A percentile compares a stretch with the other conserved stretches of the same genome.
phyloP scores from a whole-genome alignment of 2,797 vertebrate species.

The Manis pentadactyla region DNA sequence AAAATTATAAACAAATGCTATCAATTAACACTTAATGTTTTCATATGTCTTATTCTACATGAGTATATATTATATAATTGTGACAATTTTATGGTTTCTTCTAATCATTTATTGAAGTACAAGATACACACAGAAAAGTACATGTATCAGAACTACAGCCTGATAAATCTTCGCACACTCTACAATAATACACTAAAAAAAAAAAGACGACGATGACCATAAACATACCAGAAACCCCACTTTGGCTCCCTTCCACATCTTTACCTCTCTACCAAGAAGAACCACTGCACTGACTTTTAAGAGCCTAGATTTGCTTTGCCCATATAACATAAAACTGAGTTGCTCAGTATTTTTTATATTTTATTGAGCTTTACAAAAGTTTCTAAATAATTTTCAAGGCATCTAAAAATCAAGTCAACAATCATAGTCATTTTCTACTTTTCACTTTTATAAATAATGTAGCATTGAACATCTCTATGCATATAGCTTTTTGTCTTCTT shows the following conservation, averaged over 20 bases:
- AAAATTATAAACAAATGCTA: neutral
- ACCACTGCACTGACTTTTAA: neutral
- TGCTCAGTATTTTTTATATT: neutral
- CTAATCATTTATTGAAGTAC: neutral
- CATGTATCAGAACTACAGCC: neutral
- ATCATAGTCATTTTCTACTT: neutral
- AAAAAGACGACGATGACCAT: neutral
- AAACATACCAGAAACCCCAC: neutral
- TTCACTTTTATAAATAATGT: neutral
- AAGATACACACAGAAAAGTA: neutral
- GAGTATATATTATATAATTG: neutral
- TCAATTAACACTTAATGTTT: neutral
- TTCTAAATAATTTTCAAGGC: slow-evolving; percentile 9
- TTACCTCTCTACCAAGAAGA: neutral
- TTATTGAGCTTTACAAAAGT: neutral
- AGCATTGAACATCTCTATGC: neutral
- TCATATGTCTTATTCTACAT: neutral
- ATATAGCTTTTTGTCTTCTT: neutral
- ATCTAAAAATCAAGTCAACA: neutral
- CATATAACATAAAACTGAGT: neutral
- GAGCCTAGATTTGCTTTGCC: neutral
- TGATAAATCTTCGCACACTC: neutral
- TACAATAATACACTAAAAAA: neutral
- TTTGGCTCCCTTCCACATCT: neutral
- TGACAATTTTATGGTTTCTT: neutral